Conservation (phyloP, 2,888 invertebrate species). For the Acholoe squamosa region DNA sequence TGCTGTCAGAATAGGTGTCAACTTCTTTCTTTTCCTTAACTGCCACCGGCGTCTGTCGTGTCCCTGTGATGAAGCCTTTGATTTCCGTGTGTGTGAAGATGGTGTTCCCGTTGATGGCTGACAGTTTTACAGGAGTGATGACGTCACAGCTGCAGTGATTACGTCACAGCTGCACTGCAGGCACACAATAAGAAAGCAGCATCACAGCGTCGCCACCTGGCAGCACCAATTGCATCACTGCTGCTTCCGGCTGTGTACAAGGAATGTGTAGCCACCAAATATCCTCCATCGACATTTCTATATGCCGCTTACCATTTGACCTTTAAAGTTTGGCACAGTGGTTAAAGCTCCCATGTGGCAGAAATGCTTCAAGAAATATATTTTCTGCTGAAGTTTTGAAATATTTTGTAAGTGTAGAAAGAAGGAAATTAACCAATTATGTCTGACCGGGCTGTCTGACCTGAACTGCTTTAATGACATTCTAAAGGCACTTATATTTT, state of each 20-base stretch:
- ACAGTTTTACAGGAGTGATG: neutral
- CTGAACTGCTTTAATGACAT: no score
- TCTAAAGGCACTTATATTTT: no score
- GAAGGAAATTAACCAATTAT: no score
- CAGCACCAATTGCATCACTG: neutral
- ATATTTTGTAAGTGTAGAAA: no score
- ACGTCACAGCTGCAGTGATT: neutral
- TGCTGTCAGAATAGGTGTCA: slow-evolving; percentile 24
- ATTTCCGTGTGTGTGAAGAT: neutral
- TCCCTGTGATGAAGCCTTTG: slow-evolving; percentile 28
- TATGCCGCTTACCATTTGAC: no score
- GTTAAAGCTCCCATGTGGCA: no score
- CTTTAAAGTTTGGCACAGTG: no score
- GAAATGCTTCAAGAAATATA: no score
- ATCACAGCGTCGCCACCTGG: neutral
- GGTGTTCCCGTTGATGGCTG: slow-evolving; percentile 10
- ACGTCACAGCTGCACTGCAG: neutral
- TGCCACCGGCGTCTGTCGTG: slow-evolving; percentile 33
- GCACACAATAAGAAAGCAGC: neutral
- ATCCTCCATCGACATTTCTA: neutral
- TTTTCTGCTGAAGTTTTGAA: no score
- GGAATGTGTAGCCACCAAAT: slow-evolving; percentile 11
- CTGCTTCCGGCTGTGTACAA: slow-evolving; percentile 23
- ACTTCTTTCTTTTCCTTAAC: slow-evolving; percentile 37
- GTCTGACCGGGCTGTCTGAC: no score